Base-by-base conservation (phyloP, 2,888 invertebrate genomes). In the Chaitophorus viminalis region DNA sequence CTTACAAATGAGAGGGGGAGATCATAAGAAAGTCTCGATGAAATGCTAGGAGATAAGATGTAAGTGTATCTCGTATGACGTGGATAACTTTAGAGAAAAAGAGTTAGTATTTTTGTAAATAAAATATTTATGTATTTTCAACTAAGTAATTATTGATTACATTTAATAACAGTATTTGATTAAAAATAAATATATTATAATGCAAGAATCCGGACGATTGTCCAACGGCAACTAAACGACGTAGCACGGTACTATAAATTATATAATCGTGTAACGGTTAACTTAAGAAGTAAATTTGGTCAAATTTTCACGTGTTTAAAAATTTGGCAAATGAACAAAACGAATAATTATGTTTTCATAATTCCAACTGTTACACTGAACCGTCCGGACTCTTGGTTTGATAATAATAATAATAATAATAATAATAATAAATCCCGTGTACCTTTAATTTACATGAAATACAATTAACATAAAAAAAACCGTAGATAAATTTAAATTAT, bases 111-210 rank as follows among this genome's bases (percentile, higher is more conserved):
- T n/a, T n/a, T 68, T 46, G 39, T 78, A 70, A 78, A 85, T 85
- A 85, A 85, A 85, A 85, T 77, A 77, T 85, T 70, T 52, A 85
- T 77, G 76, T 78, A 77, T 85, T 85, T 83, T 83, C 60, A 83
- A 83, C 74, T 83, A 82, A 21, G 68, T 70, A 81, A 31, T 60
- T 77, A 68, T 70, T 78, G 75, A 85, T 85, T 78, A 78, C 36
- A 78, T 70, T 25, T 70, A 52, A 54, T 46, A 84, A 85, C 85
- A 85, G 60, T 76, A 65, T 84, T 84, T n/a, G 17, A 46, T 85
- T 85, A 68, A 46, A 85, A 85, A 77, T 79, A 81, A 46, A 68
- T 83, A 39, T 31, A 11, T n/a, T n/a, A n/a, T 29, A 84, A 76
- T 39, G 36, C 39, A 33, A 74, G 54, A 14, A 17, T 36, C 54